Conservation (phyloP, 2,113 vertebrate species). For the Sinocyclocheilus grahami region DNA sequence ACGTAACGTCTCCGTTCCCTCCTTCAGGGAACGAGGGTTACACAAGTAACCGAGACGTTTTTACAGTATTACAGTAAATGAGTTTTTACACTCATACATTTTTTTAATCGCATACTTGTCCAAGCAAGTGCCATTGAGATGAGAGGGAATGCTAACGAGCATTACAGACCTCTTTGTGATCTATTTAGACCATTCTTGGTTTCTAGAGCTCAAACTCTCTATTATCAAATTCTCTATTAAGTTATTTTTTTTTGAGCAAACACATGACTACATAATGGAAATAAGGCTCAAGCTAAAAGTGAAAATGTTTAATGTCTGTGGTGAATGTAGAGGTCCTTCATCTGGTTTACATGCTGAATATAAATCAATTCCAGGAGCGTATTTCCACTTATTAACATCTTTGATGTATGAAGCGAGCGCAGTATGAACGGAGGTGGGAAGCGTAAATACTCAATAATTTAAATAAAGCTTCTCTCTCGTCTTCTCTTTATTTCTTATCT, state of each 20-base stretch:
- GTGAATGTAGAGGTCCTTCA: not conserved
- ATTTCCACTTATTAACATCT: constrained; percentile 49
- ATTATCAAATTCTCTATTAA: not conserved
- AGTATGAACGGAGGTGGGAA: constrained; percentile 23
- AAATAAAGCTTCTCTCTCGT: constrained; percentile 43
- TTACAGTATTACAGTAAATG: no score
- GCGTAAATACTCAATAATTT: constrained; percentile 59
- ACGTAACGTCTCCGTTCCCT: no score
- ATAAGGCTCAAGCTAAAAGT: not conserved
- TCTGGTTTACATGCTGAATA: constrained; percentile 35
- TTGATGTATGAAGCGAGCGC: constrained; percentile 47
- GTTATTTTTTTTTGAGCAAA: not conserved
- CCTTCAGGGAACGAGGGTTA: no score
- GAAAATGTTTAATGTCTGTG: constrained; percentile 8
- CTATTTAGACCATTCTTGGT: not conserved
- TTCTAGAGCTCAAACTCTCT: not conserved
- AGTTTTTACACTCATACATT: not conserved
- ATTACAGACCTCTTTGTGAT: not conserved
- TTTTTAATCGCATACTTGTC: not conserved
- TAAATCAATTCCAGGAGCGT: constrained; percentile 16
- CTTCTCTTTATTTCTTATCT: not conserved
- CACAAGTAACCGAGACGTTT: no score
- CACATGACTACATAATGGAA: constrained; percentile 2
- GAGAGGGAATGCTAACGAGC: not conserved
- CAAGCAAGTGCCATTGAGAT: not conserved